These are phyloP conservation scores for Beris chalybata DNA, from an alignment of 2,888 invertebrate genomes.

Conservation along the genomic window DNA sequence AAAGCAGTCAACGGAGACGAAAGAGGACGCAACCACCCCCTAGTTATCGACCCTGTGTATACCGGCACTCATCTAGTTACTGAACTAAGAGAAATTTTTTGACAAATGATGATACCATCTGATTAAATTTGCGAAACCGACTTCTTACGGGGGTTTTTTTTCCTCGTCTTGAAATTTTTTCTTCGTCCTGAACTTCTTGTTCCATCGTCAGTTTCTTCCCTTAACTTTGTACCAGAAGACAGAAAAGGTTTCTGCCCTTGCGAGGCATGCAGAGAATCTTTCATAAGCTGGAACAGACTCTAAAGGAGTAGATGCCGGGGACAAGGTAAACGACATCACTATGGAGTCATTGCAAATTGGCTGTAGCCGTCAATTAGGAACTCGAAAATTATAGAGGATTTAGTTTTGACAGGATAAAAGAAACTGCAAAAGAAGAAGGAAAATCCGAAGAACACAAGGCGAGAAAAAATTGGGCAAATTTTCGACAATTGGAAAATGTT, in stretches of 20 bases:
- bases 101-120: conserved; percentile 39
- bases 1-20: neutral
- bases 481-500: conserved; percentile 12
- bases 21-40: neutral
- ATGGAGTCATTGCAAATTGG: conserved; percentile 19
- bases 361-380: conserved; percentile 29
- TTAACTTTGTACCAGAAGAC: neutral
- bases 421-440: neutral
- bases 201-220: neutral
- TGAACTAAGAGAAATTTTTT: conserved; percentile 35
- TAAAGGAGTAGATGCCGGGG: neutral
- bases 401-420: conserved; percentile 22
- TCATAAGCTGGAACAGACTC: neutral
- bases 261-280: neutral
- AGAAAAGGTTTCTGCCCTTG: neutral
- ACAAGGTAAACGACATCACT: neutral
- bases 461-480: neutral
- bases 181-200: neutral
- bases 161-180: neutral
- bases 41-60: conserved; percentile 16
- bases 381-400: conserved; percentile 27
- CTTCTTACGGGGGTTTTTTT: conserved; percentile 11
- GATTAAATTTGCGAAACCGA: conserved; percentile 35
- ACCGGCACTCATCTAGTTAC: conserved; percentile 21
- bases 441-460: neutral